Evolutionary conservation across 2,888 invertebrate species (phyloP), one percentile per base, ranked within the genome.

Genomic region (Diabrotica balteata): DNA sequence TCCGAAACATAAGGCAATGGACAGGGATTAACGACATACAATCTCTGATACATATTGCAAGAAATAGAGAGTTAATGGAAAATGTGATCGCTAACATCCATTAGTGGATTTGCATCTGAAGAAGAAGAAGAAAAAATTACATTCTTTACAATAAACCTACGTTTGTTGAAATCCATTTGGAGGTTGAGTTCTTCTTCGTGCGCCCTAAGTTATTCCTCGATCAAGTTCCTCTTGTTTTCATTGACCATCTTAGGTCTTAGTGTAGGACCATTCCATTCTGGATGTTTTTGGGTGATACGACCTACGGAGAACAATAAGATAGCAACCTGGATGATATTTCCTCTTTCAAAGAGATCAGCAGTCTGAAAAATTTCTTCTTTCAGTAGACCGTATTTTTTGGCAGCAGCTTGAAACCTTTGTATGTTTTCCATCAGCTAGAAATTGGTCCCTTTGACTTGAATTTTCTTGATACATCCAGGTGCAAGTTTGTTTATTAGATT

Each of bases 361-460:
- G 99, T 99, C 86, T 99, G 99, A 90, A 99, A 99, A 80, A 98
- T 96, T 87, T 99, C 98, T 83, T 97, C 95, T 81, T 97, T 95
- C 8, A 97, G 96, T 1, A 99, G 94, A 51, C 99, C 99, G 85
- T 97, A 99, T 75, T 93, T 92, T 86, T 96, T 97, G 69, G 93
- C 91, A 0, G 94, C 97, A n/a, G 94, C 95, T 86, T 98, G 96
- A 89, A 98, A 99, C 90, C 95, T 90, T 83, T 96, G 95, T 79
- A 99, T 93, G 84, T 99, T 99, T 86, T 99, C 98, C 98, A 99
- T 99, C 79, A 98, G 89, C 81, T 98, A 98, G 87, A 99, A 99
- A 81, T 97, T 97, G 75, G 98, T 98, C 80, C 97, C 97, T 77
- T 92, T 94, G 73, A 93, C 90, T 85, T 98, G 97, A 74, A 99